Evolutionary conservation across 2,888 invertebrate species (phyloP), one percentile per base, ranked within the genome.

Genomic region (Napeogenes sylphis): DNA sequence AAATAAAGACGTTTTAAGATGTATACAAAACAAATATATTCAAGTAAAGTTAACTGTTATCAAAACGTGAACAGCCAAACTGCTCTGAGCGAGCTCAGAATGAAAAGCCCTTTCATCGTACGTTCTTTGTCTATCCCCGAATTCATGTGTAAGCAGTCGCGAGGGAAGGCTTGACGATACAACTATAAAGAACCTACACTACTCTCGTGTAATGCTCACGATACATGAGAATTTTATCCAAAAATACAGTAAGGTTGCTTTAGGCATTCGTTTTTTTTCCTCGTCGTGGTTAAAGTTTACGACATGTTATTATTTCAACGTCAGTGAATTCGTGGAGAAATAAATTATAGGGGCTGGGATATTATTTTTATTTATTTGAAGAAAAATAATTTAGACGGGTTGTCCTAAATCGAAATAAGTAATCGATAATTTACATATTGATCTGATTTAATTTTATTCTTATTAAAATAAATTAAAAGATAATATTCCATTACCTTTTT

Each of bases 91-190:
- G 3, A 35, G 59, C 57, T 59, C 59, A 42, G 61, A 58, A 63
- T 68, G 66, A 69, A 69, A 70, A 66, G 67, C 69, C 68, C 67
- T 68, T 70, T 71, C 69, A 71, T 54, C 59, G 62, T 55, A 55
- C 46, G 58, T 60, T 68, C 68, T 71, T 68, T 71, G 67, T 71
- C 62, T 69, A 61, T 63, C 59, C 63, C 62, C 67, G 67, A 68
- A 70, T 70, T 69, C 70, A 64, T 63, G 63, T 64, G 65, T 63
- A 65, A 66, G 70, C 66, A 69, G 64, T 64, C 62, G 63, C 64
- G 59, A 58, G 56, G 59, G n/a, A 55, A 62, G 64, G 53, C 63
- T 61, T 63, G 64, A 68, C 62, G 61, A 59, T 56, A 59, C 61
- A 59, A 56, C 60, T 56, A 64, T 64, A 59, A 64, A 64, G 59